These are phyloP conservation scores for Diabrotica balteata DNA, from an alignment of 2,888 invertebrate species.

Conservation along the genomic window DNA sequence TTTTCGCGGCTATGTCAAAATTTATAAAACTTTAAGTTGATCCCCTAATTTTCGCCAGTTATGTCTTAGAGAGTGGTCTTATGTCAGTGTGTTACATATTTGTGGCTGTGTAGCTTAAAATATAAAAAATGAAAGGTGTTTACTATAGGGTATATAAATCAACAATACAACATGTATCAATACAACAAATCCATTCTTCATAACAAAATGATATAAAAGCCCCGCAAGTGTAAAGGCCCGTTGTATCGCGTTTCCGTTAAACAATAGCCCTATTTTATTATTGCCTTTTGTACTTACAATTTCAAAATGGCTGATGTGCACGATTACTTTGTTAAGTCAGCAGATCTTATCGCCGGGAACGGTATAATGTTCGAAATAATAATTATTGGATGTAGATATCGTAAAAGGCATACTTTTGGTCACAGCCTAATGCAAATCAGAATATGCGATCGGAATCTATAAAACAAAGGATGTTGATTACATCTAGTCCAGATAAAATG, in stretches of 20 bases:
- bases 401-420: slow-evolving; percentile 1
- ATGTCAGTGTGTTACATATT: too few relatives aligned
- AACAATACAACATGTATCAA: too few relatives aligned
- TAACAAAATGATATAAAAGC: background rate
- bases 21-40: too few relatives aligned
- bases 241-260: background rate
- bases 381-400: slow-evolving; percentile 23
- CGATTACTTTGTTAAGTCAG: slow-evolving; percentile 32
- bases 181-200: too few relatives aligned
- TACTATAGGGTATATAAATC: too few relatives aligned
- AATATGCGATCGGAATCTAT: background rate
- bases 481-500: too few relatives aligned
- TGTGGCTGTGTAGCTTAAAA: too few relatives aligned
- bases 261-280: slow-evolving; percentile 19
- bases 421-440: background rate
- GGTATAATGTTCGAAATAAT: slow-evolving; percentile 35
- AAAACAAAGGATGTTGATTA: background rate
- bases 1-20: too few relatives aligned
- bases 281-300: slow-evolving; percentile 17
- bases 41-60: too few relatives aligned
- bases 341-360: slow-evolving; percentile 34
- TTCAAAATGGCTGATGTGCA: slow-evolving; percentile 32
- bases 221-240: background rate
- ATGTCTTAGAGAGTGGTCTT: too few relatives aligned
- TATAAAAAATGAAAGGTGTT: too few relatives aligned